phyloP scores from a whole-genome alignment of 2,797 vertebrate genomes.

The Phylloscopus collybita region DNA sequence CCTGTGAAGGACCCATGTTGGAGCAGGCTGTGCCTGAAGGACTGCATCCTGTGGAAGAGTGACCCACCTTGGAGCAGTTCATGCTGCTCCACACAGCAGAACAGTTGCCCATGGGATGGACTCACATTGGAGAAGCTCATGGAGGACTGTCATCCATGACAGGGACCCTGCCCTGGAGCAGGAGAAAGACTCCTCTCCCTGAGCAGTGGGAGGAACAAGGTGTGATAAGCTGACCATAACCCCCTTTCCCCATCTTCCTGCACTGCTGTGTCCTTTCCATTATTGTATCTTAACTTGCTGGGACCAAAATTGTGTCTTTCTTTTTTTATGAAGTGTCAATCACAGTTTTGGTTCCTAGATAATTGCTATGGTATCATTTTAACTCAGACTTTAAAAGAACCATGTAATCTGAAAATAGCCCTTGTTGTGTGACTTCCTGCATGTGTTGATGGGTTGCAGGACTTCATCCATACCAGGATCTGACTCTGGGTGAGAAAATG shows the following conservation, averaged over 20 bases:
- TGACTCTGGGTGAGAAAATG: not conserved
- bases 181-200: not conserved
- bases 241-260: not conserved
- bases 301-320: not conserved
- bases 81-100: not conserved
- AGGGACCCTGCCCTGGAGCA: not conserved
- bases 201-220: not conserved
- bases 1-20: fast-evolving
- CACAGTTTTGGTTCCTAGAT: not conserved
- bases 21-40: not conserved
- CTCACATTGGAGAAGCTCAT: not conserved
- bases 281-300: not conserved
- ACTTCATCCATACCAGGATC: not conserved
- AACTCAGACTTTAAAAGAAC: not conserved
- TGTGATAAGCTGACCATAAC: not conserved
- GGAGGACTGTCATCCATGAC: not conserved
- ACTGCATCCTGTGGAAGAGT: not conserved
- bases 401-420: not conserved
- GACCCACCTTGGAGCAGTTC: not conserved
- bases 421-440: not conserved
- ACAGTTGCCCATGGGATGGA: not conserved
- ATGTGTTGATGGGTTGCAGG: not conserved
- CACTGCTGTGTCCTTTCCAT: not conserved
- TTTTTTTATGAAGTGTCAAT: not conserved
- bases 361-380: not conserved